Evolutionary conservation across 2,797 vertebrate genomes (phyloP).

Genomic region (Argentina silus): DNA sequence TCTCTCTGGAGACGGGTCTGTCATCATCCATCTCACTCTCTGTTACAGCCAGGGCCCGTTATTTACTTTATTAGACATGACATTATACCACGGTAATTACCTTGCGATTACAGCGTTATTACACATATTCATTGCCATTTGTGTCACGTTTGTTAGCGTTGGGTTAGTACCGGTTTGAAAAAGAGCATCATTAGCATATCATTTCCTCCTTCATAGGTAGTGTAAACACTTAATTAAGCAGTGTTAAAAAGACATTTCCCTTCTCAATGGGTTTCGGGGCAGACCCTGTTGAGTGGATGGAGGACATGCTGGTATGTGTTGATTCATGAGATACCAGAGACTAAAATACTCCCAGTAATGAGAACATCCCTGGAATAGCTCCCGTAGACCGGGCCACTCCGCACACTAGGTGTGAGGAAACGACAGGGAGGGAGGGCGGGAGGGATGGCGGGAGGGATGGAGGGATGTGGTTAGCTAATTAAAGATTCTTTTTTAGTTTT

Average conservation of each 20-base stretch:
- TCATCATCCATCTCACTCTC: too few relatives aligned
- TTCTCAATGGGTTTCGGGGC: background rate
- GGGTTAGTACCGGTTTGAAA: too few relatives aligned
- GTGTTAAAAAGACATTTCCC: background rate
- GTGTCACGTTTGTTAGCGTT: too few relatives aligned
- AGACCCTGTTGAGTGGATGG: background rate
- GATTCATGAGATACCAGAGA: constrained; percentile 1
- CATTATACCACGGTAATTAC: too few relatives aligned
- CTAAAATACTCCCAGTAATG: background rate
- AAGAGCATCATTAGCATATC: too few relatives aligned
- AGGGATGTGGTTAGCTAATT: background rate
- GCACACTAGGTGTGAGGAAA: background rate
- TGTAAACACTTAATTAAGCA: too few relatives aligned
- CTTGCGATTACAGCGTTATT: too few relatives aligned
- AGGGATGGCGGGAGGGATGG: background rate
- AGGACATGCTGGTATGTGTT: background rate
- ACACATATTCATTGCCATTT: too few relatives aligned
- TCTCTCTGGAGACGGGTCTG: too few relatives aligned
- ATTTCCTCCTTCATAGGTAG: too few relatives aligned
- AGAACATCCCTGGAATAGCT: background rate
- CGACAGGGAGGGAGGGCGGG: background rate
- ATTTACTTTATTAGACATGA: too few relatives aligned
- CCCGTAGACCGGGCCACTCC: background rate
- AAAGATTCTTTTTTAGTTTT: background rate
- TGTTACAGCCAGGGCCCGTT: too few relatives aligned